Base-by-base conservation (phyloP, 2,888 invertebrate species). In the Salticus scenicus region DNA sequence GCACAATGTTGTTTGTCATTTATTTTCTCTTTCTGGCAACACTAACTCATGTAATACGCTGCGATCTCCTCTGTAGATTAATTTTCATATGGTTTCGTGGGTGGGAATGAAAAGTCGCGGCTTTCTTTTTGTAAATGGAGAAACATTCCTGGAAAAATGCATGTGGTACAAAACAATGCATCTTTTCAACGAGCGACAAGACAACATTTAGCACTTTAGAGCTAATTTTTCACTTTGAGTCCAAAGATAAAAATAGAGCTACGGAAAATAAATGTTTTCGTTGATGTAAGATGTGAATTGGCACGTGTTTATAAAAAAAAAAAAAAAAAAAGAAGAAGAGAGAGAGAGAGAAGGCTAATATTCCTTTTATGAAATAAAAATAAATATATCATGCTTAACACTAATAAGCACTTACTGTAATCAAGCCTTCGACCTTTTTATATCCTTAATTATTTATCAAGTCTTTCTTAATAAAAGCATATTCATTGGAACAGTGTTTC, bases 131-230 rank as follows among this genome's bases (percentile, higher is more conserved):
- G 66, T 66, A 66, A 31, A 30, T 17, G 30, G 33, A 72, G 28
- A 42, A 64, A 42, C 33, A 33, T 33, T 63, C 20, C 63, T 64
- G 8, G 41, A 33, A 42, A 51, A 31, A 41, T 69, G 57, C 57
- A 51, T 41, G 47, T 27, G 20, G 64, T 33, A 4, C 57, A 69
- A 75, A 81, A 81, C 81, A 81, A 81, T 81, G 69, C 74, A 64
- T 82, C 82, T 82, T 82, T 82, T 82, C 82, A 82, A 64, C 82
- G 47, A 37, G 42, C 70, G 74, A 64, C 75, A 30, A 57, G 75
- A 82, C 82, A 71, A 41, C 75, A 70, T 82, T 82, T 82, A 82
- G 67, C 75, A 70, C 82, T 70, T 69, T 63, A 42, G 70, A 81
- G 81, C 75, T 75, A 81, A 81, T 82, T 64, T 75, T 75, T 82